Conservation (phyloP, 2,113 vertebrate species). For the Boleophthalmus pectinirostris region DNA sequence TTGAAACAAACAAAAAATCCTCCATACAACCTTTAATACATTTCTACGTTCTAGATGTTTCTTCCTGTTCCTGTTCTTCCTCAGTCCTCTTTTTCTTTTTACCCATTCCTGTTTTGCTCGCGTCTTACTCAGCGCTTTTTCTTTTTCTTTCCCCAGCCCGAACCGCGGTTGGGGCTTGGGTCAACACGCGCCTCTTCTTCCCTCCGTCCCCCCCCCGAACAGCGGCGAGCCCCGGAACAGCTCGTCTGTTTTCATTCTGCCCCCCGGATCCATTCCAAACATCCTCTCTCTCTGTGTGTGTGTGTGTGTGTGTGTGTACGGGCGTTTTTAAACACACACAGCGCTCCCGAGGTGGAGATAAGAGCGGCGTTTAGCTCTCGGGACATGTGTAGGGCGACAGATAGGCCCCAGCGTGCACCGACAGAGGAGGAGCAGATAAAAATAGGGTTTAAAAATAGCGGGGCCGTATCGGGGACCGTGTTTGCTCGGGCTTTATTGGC, state of each 20-base stretch:
- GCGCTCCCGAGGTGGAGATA: slow-evolving; percentile 12
- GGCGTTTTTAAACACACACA: slow-evolving; percentile 38
- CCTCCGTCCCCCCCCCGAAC: slow-evolving; percentile 39
- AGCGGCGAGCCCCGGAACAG: slow-evolving; percentile 48
- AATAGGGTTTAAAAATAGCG: slow-evolving; percentile 3
- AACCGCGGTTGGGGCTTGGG: slow-evolving; percentile 59
- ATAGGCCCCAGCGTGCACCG: neutral
- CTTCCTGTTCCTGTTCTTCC: slow-evolving; percentile 2
- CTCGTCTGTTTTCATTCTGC: slow-evolving; percentile 66
- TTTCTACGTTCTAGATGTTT: too few species aligned
- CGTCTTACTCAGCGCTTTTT: slow-evolving; percentile 49
- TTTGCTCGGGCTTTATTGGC: slow-evolving; percentile 6
- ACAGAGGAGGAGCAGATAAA: neutral
- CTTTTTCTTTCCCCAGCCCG: slow-evolving; percentile 42
- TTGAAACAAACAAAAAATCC: too few species aligned
- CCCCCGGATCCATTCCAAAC: slow-evolving; percentile 52
- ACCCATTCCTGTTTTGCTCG: slow-evolving; percentile 39
- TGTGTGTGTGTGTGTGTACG: slow-evolving; percentile 7
- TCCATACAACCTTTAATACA: too few species aligned
- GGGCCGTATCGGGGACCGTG: neutral
- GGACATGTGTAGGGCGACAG: neutral
- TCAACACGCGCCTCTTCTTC: slow-evolving; percentile 50
- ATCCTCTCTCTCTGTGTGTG: slow-evolving; percentile 39
- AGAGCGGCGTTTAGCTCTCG: slow-evolving; percentile 3
- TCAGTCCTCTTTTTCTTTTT: slow-evolving; percentile 36